Percentiles rank a stretch among this genome's conserved stretches.
phyloP scores from a whole-genome alignment of 2,888 invertebrate genomes.

The Tenthredo notha region DNA sequence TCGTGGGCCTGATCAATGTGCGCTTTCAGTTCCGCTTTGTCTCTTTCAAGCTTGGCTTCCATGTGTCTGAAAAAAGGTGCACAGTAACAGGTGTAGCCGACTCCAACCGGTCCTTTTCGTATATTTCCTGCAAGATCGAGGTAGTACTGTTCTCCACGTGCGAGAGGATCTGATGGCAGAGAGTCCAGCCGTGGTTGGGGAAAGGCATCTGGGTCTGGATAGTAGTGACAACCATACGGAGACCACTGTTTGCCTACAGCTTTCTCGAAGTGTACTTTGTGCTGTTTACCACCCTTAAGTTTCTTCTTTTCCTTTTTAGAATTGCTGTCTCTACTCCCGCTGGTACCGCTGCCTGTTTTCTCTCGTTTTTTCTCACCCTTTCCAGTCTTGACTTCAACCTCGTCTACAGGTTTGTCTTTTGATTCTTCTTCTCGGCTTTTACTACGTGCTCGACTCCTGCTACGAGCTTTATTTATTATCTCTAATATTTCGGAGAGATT shows the following conservation, averaged over 20 bases:
- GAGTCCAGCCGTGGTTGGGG: slow-evolving; percentile 92
- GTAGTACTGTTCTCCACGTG: slow-evolving; percentile 95
- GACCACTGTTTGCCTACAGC: slow-evolving; percentile 84
- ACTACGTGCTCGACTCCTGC: slow-evolving; percentile 69
- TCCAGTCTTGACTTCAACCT: slow-evolving; percentile 62
- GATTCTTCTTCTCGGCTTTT: slow-evolving; percentile 68
- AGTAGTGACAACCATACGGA: slow-evolving; percentile 95
- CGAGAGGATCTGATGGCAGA: slow-evolving; percentile 91
- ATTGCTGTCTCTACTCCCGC: slow-evolving; percentile 80
- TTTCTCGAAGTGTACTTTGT: slow-evolving; percentile 81
- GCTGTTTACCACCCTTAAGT: slow-evolving; percentile 75
- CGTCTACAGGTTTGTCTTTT: slow-evolving; percentile 63
- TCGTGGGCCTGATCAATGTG: slow-evolving; percentile 90
- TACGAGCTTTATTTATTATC: slow-evolving; percentile 81
- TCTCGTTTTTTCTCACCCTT: slow-evolving; percentile 77
- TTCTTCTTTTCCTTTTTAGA: slow-evolving; percentile 75
- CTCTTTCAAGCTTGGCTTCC: slow-evolving; percentile 90
- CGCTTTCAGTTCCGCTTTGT: slow-evolving; percentile 89
- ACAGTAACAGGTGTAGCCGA: slow-evolving; percentile 95
- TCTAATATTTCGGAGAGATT: slow-evolving; percentile 91
- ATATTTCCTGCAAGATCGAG: slow-evolving; percentile 97
- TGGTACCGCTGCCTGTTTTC: slow-evolving; percentile 78
- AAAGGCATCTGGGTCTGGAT: slow-evolving; percentile 91
- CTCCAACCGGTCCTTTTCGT: slow-evolving; percentile 96
- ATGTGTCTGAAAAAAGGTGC: slow-evolving; percentile 94